Percentiles rank a stretch among this genome's conserved stretches.
Conservation (phyloP, 2,888 invertebrate species). For the Leptinotarsa peninsularis region DNA sequence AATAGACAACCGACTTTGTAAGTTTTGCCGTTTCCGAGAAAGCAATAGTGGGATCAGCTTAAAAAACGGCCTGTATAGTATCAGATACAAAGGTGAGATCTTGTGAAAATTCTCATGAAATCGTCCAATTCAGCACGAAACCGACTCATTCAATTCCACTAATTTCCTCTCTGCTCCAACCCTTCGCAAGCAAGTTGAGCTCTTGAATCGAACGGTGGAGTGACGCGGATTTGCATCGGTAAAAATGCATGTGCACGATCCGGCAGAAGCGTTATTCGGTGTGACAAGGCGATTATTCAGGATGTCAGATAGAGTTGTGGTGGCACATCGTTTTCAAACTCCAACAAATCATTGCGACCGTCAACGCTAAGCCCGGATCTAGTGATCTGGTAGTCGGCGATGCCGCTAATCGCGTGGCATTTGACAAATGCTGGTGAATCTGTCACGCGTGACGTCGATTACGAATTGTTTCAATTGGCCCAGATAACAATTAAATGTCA, state of each 20-base stretch:
- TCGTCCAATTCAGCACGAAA: not conserved
- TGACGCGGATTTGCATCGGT: conserved; percentile 51
- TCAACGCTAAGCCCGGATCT: conserved; percentile 9
- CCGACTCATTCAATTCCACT: too few species aligned
- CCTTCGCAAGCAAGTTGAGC: conserved; percentile 20
- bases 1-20: too few species aligned
- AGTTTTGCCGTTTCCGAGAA: too few species aligned
- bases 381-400: conserved; percentile 1
- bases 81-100: not conserved
- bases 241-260: conserved; percentile 58
- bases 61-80: too few species aligned
- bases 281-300: conserved; percentile 52
- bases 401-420: conserved; percentile 29
- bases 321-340: conserved; percentile 44
- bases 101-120: not conserved
- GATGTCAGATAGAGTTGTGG: conserved; percentile 41
- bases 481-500: too few species aligned
- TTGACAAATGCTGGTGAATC: conserved; percentile 40
- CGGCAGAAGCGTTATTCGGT: conserved; percentile 53
- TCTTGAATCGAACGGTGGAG: conserved; percentile 27
- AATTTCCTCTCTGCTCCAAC: not conserved
- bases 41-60: too few species aligned
- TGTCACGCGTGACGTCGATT: not conserved
- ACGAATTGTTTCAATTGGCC: not conserved
- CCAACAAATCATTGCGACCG: conserved; percentile 60